Base-by-base conservation (phyloP, 1,140 invertebrate genomes). In the Drosophila ambigua region DNA sequence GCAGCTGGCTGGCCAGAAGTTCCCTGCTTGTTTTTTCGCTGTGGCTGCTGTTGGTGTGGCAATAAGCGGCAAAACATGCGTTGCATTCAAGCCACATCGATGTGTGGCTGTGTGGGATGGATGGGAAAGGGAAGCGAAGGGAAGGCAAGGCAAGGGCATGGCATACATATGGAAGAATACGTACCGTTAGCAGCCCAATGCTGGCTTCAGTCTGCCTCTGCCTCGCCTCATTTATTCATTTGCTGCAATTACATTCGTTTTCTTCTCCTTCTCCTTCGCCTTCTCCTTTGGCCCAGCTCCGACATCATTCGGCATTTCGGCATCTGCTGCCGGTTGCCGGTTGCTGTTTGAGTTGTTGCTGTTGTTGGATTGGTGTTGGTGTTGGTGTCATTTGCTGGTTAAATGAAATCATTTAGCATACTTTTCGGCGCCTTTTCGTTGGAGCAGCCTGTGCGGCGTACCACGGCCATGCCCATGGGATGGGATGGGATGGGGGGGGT, bases 191-290 rank as follows among this genome's bases (percentile, higher is more conserved):
- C 51, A 13, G 35, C 31, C 46, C 49, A 31, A 9, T 46, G 28
- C 26, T 48, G 46, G 46, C 59, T 43, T 65, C 41, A 16, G 24
- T 23, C 58, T 15, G 20, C 20, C 20, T n/a, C 7, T 66, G 65
- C 66, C 66, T 48, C 24, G 65, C 41, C 71, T 76, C 78, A 87
- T 82, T 79, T 78, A 87, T 87, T 87, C 82, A 87, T 87, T 88
- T 82, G 83, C 61, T 82, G 79, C 82, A 87, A 85, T 85, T 85
- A 87, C 82, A 87, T 76, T 85, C 64, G 72, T 59, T 62, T 50
- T 51, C 61, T 28, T 48, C 8, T 45, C 16, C 15, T 48, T 46
- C 16, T 16, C 16, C 16, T 16, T 0, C 16, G 0, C 16, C 16
- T 16, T 16, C 16, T 16, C n/a, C n/a, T n/a, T 16, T 16, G 15